Percentiles rank a stretch among this genome's conserved stretches.
Evolutionary conservation across 2,113 vertebrate species (phyloP).

Genomic region (Trematocara macrostoma): DNA sequence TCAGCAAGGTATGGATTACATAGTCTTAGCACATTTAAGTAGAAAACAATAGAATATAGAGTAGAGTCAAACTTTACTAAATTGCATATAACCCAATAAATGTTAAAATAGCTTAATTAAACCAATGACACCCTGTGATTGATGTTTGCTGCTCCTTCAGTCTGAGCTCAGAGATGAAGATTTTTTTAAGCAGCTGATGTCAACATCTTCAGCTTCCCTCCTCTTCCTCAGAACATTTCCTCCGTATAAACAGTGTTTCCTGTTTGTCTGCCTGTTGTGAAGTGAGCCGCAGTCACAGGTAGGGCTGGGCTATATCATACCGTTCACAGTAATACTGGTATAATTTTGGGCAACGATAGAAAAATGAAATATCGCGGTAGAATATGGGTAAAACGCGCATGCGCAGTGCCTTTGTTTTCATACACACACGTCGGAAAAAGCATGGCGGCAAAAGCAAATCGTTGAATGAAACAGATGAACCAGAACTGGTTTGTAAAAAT

Average conservation of each 20-base stretch:
- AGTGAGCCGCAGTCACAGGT: not conserved
- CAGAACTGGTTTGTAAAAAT: too few relatives aligned
- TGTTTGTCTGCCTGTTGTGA: not conserved
- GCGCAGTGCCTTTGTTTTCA: too few relatives aligned
- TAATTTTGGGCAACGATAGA: too few relatives aligned
- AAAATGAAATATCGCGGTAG: too few relatives aligned
- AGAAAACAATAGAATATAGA: not conserved
- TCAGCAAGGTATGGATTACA: fast-evolving
- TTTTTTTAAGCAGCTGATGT: not conserved
- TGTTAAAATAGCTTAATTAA: not conserved
- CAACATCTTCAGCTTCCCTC: not conserved
- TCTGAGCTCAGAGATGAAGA: not conserved
- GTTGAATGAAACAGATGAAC: too few relatives aligned
- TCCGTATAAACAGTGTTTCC: fast-evolving
- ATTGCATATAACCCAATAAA: not conserved
- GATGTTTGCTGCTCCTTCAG: not conserved
- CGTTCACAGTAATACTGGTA: too few relatives aligned
- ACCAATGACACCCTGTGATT: not conserved
- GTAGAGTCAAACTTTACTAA: not conserved
- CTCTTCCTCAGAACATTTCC: not conserved
- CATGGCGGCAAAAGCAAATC: too few relatives aligned
- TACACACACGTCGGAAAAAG: too few relatives aligned
- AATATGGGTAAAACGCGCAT: too few relatives aligned
- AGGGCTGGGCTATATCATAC: too few relatives aligned
- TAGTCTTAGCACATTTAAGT: not conserved